Evolutionary conservation across 2,888 invertebrate genomes (phyloP).

Genomic region (Troides oblongomaculatus): DNA sequence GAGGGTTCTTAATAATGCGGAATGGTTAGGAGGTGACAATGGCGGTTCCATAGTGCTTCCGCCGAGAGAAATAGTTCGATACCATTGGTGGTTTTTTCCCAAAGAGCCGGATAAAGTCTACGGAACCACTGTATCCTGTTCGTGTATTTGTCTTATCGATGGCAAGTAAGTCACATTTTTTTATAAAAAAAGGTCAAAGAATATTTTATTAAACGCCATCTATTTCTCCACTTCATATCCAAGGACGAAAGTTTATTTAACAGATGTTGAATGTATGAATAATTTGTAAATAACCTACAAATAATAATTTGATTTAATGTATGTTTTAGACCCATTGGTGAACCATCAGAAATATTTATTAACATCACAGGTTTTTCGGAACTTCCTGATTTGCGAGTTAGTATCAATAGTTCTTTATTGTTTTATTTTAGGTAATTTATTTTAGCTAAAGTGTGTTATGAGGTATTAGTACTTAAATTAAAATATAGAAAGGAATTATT

Average conservation of each 20-base stretch:
- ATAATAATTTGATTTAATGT: conserved; percentile 7
- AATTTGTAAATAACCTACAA: not conserved
- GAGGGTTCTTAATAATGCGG: conserved; percentile 55
- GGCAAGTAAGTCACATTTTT: conserved; percentile 49
- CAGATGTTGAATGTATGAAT: not conserved
- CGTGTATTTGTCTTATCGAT: conserved; percentile 64
- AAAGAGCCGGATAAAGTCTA: conserved; percentile 58
- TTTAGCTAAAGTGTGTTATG: not conserved
- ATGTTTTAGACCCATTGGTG: conserved; percentile 66
- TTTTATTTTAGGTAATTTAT: not conserved
- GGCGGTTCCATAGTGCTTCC: conserved; percentile 58
- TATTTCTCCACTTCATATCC: no score
- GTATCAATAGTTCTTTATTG: conserved; percentile 1
- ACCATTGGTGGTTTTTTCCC: conserved; percentile 74
- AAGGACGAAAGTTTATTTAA: no score
- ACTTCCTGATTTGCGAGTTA: conserved; percentile 64
- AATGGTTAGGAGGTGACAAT: conserved; percentile 69
- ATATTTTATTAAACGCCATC: no score
- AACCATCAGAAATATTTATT: conserved; percentile 63
- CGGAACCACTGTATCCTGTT: conserved; percentile 62
- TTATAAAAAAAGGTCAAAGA: no score
- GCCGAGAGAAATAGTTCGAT: conserved; percentile 64
- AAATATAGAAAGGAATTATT: not conserved
- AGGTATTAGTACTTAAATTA: not conserved
- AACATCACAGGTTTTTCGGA: conserved; percentile 68